Evolutionary conservation across 2,888 invertebrate species (phyloP).

Genomic region (Abrostola tripartita): DNA sequence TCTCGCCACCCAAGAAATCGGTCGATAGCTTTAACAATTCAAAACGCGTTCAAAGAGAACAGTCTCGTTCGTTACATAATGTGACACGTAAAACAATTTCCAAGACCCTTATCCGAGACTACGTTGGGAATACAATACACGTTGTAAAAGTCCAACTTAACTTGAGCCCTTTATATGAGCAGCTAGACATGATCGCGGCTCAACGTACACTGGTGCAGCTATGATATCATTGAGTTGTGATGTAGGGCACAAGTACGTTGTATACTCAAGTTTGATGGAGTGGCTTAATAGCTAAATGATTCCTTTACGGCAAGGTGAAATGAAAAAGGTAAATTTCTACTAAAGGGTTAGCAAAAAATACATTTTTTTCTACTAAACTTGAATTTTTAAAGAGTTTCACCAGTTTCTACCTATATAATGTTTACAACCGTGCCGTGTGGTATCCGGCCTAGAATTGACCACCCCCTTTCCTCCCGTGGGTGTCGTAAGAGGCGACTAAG

Average conservation of each 20-base stretch:
- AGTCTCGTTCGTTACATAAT: slow-evolving; percentile 74
- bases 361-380: too few species aligned
- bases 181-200: slow-evolving; percentile 21
- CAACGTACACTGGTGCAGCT: slow-evolving; percentile 32
- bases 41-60: slow-evolving; percentile 67
- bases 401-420: too few species aligned
- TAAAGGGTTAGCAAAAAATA: neutral
- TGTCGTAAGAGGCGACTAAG: too few species aligned
- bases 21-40: slow-evolving; percentile 65
- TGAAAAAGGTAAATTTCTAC: slow-evolving; percentile 11
- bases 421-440: too few species aligned
- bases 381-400: too few species aligned
- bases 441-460: too few species aligned
- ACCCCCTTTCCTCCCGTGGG: too few species aligned
- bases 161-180: slow-evolving; percentile 32
- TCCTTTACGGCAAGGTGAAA: slow-evolving; percentile 22
- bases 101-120: slow-evolving; percentile 72
- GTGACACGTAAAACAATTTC: slow-evolving; percentile 82
- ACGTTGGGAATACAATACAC: slow-evolving; percentile 73
- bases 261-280: slow-evolving; percentile 51
- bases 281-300: slow-evolving; percentile 53
- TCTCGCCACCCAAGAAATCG: slow-evolving; percentile 44
- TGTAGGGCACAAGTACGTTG: slow-evolving; percentile 47
- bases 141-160: slow-evolving; percentile 49
- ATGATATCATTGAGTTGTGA: slow-evolving; percentile 58